A percentile compares a stretch with the other conserved stretches of the same genome.
phyloP scores from a whole-genome alignment of 2,888 invertebrate genomes.

The Ephialtes manifestator region DNA sequence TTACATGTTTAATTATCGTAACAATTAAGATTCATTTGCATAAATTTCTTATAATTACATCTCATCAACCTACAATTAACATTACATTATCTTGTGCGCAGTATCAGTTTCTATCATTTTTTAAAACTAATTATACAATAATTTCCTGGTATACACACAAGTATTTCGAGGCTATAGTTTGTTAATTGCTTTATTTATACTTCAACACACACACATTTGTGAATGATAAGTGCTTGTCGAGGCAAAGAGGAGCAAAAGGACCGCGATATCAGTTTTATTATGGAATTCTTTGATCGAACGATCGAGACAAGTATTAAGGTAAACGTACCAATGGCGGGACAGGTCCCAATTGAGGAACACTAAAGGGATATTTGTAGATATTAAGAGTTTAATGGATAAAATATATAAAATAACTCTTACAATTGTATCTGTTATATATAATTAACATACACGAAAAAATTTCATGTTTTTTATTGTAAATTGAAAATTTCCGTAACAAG shows the following conservation, averaged over 20 bases:
- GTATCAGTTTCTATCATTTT: not conserved
- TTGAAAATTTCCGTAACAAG: too few species aligned
- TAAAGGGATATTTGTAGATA: too few species aligned
- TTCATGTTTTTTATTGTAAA: too few species aligned
- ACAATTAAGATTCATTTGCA: not conserved
- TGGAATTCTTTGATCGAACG: not conserved
- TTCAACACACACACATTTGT: not conserved
- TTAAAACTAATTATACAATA: too few species aligned
- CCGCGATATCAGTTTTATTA: not conserved
- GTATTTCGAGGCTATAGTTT: conserved; percentile 9
- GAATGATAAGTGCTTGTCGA: not conserved
- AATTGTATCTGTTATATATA: too few species aligned
- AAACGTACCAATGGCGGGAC: too few species aligned
- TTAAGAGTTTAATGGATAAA: too few species aligned
- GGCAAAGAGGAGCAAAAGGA: not conserved
- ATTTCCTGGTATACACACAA: not conserved
- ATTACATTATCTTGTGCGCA: not conserved
- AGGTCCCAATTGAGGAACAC: too few species aligned
- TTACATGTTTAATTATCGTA: not conserved
- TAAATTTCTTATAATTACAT: not conserved
- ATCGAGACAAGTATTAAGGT: not conserved
- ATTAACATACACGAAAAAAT: too few species aligned
- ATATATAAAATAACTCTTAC: too few species aligned
- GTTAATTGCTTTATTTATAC: conserved; percentile 1
- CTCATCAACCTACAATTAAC: not conserved